Percentiles rank a stretch among this genome's conserved stretches.
These are phyloP conservation scores for Dermolepida albohirtum DNA, from an alignment of 2,888 invertebrate species.

Conservation along the genomic window DNA sequence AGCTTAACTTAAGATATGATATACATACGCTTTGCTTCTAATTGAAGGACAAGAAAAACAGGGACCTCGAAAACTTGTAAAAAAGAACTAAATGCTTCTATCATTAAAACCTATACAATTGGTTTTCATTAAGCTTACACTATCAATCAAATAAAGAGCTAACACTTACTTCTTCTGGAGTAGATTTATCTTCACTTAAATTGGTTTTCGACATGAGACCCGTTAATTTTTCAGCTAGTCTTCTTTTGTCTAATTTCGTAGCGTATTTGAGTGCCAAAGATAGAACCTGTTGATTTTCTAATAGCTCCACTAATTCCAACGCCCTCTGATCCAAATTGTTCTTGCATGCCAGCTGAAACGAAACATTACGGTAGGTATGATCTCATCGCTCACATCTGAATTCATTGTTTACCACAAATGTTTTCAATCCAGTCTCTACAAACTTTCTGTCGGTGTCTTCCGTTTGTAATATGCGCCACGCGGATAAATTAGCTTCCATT, in stretches of 20 bases:
- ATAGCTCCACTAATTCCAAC: constrained; percentile 85
- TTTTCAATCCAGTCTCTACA: constrained; percentile 85
- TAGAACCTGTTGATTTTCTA: constrained; percentile 81
- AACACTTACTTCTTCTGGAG: constrained; percentile 22
- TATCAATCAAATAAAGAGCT: too few relatives aligned
- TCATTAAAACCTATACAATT: too few relatives aligned
- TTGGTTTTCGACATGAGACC: constrained; percentile 55
- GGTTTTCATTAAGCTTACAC: too few relatives aligned
- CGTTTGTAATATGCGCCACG: constrained; percentile 72
- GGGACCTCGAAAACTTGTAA: too few relatives aligned
- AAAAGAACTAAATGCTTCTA: too few relatives aligned
- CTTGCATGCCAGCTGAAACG: constrained; percentile 81
- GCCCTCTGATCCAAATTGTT: constrained; percentile 88
- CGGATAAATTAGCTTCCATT: constrained; percentile 80
- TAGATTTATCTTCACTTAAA: constrained; percentile 47
- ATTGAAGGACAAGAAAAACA: too few relatives aligned
- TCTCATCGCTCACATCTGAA: constrained; percentile 25
- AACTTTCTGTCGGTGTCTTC: constrained; percentile 76
- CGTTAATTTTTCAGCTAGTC: constrained; percentile 82
- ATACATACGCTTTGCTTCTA: too few relatives aligned
- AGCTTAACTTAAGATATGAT: too few relatives aligned
- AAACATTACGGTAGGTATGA: constrained; percentile 26
- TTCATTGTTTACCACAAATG: constrained; percentile 81
- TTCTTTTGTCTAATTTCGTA: constrained; percentile 78
- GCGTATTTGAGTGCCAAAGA: constrained; percentile 92